phyloP scores from a whole-genome alignment of 2,888 invertebrate genomes.

The Gryllus longicercus region DNA sequence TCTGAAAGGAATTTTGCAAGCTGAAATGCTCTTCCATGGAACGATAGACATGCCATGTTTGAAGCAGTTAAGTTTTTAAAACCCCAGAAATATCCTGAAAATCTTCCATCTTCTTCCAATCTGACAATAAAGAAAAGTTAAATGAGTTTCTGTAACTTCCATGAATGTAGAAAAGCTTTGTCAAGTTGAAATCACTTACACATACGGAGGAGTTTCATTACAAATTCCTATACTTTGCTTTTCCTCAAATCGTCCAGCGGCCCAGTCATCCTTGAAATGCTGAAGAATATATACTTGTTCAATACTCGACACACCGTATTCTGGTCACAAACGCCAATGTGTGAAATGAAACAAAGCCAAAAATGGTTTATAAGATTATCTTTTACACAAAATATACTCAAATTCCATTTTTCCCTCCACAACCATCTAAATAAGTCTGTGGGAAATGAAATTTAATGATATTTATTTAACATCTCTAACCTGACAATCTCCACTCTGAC shows the following conservation, averaged over 20 bases:
- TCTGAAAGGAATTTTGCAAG: constrained; percentile 45
- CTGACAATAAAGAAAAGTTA: background rate
- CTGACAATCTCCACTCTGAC: no score
- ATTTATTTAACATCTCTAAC: no score
- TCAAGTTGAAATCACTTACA: constrained; percentile 25
- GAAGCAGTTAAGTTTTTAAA: constrained; percentile 64
- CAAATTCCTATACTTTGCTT: constrained; percentile 68
- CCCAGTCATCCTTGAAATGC: constrained; percentile 82
- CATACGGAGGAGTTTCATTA: constrained; percentile 43
- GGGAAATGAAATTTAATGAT: no score
- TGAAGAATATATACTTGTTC: constrained; percentile 78
- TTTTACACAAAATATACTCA: no score
- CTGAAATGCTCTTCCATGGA: constrained; percentile 72
- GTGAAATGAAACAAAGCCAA: no score
- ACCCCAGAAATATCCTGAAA: constrained; percentile 59
- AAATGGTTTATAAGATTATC: no score
- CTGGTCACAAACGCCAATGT: constrained; percentile 44
- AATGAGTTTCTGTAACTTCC: constrained; percentile 23
- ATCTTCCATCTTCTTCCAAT: constrained; percentile 42
- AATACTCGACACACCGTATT: constrained; percentile 55
- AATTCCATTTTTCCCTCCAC: no score
- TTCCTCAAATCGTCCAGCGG: constrained; percentile 74
- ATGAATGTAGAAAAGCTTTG: constrained; percentile 8
- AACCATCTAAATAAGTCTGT: no score
- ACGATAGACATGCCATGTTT: constrained; percentile 71